phyloP scores from a whole-genome alignment of 1,140 invertebrate genomes.

The Idris sp. region DNA sequence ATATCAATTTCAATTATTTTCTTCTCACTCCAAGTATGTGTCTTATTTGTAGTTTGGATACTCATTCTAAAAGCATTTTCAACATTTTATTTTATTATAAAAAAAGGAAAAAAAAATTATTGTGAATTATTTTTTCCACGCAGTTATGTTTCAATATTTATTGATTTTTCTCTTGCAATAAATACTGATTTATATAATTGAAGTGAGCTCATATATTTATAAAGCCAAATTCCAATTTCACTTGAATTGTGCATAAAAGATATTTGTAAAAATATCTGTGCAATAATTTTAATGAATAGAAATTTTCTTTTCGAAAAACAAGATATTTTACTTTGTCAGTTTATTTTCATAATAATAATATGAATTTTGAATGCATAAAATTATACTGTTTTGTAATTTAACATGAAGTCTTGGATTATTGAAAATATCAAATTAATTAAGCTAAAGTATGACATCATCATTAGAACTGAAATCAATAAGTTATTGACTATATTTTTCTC shows the following conservation, averaged over 20 bases:
- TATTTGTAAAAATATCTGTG: slow-evolving; percentile 6
- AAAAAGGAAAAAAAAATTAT: too few species aligned
- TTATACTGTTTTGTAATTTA: too few species aligned
- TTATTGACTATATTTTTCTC: too few species aligned
- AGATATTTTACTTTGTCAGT: not conserved
- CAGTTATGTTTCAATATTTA: too few species aligned
- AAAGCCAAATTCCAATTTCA: slow-evolving; percentile 1
- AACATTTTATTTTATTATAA: slow-evolving; percentile 5
- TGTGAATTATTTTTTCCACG: too few species aligned
- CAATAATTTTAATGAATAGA: slow-evolving; percentile 14
- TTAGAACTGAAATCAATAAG: too few species aligned
- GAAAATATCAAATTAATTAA: too few species aligned
- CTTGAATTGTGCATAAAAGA: slow-evolving; percentile 5
- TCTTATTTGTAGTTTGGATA: slow-evolving; percentile 52
- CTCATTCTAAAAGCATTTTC: slow-evolving; percentile 38
- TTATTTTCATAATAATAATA: not conserved
- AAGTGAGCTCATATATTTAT: slow-evolving; percentile 1
- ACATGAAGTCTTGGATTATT: too few species aligned
- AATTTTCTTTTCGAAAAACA: not conserved
- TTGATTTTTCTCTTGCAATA: too few species aligned
- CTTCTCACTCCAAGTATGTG: slow-evolving; percentile 51
- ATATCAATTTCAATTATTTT: slow-evolving; percentile 45
- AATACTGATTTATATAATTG: not conserved
- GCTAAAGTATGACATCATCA: too few species aligned
- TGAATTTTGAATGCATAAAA: too few species aligned